Conservation (phyloP, 2,888 invertebrate species). For the Schizotus pectinicornis region DNA sequence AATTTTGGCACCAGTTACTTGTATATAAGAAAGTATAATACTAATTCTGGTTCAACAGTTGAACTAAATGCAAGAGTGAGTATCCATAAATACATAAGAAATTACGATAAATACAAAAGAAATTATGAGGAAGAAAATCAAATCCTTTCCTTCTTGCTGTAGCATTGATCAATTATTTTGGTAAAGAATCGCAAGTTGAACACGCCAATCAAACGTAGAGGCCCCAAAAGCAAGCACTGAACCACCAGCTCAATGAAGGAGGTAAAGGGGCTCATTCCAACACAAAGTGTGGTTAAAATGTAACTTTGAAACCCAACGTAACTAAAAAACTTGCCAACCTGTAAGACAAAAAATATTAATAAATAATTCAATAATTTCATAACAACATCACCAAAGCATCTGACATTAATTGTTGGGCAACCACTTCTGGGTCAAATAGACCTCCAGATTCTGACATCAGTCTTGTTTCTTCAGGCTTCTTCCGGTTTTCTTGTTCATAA, state of each 20-base stretch:
- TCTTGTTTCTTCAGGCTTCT: conserved; percentile 87
- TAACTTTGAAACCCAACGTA: conserved; percentile 83
- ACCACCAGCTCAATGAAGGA: conserved; percentile 69
- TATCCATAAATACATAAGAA: too few relatives aligned
- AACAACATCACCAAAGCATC: conserved; percentile 75
- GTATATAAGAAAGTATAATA: too few relatives aligned
- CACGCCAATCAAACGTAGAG: conserved; percentile 70
- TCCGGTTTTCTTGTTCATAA: conserved; percentile 82
- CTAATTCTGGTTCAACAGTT: too few relatives aligned
- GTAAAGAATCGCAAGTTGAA: conserved; percentile 70
- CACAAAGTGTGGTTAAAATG: conserved; percentile 75
- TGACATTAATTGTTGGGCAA: conserved; percentile 77
- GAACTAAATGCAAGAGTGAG: too few relatives aligned
- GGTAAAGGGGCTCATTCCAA: conserved; percentile 80
- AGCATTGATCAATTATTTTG: conserved; percentile 66
- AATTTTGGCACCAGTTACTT: too few relatives aligned
- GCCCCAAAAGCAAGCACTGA: conserved; percentile 74
- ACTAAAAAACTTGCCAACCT: conserved; percentile 86
- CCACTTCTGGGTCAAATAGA: conserved; percentile 75
- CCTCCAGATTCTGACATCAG: conserved; percentile 84
- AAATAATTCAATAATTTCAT: conserved; percentile 20
- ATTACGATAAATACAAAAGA: too few relatives aligned
- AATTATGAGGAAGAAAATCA: conserved; percentile 3
- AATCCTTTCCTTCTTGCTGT: conserved; percentile 20
- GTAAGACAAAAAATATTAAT: conserved; percentile 54